A percentile compares a stretch with the other conserved stretches of the same genome.
Conservation (phyloP, 2,888 invertebrate genomes). For the Calameuta pallipes region DNA sequence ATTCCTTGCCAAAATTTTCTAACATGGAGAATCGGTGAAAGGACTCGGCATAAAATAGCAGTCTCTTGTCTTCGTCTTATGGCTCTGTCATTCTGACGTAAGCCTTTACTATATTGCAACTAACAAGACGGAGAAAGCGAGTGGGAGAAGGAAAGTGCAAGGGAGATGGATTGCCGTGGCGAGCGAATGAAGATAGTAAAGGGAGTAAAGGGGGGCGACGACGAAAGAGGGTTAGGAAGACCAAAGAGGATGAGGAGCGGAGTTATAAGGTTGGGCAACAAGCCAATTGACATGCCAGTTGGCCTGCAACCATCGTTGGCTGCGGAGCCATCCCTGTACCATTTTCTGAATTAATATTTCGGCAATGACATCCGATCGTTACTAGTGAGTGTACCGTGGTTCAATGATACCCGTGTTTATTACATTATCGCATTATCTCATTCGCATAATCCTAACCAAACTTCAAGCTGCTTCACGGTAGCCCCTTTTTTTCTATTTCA, state of each 20-base stretch:
- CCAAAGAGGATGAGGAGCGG: conserved; percentile 29
- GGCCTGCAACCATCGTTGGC: conserved; percentile 60
- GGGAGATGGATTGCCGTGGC: too few relatives aligned
- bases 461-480: too few relatives aligned
- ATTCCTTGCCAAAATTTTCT: too few relatives aligned
- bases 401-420: background rate
- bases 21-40: too few relatives aligned
- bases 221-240: conserved; percentile 36
- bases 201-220: conserved; percentile 21
- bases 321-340: conserved; percentile 48
- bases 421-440: too few relatives aligned
- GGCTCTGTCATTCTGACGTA: conserved; percentile 47
- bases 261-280: conserved; percentile 66
- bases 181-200: conserved; percentile 8
- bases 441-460: too few relatives aligned
- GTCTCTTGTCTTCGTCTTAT: conserved; percentile 14
- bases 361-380: conserved; percentile 55
- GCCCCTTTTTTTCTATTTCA: too few relatives aligned
- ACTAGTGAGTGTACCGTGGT: conserved; percentile 50
- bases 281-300: conserved; percentile 66
- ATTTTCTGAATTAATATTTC: conserved; percentile 47
- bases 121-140: too few relatives aligned
- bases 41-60: background rate
- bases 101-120: conserved; percentile 28
- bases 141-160: too few relatives aligned